Evolutionary conservation across 2,888 invertebrate species (phyloP).

Genomic region (Coronaproctus castanopsis): DNA sequence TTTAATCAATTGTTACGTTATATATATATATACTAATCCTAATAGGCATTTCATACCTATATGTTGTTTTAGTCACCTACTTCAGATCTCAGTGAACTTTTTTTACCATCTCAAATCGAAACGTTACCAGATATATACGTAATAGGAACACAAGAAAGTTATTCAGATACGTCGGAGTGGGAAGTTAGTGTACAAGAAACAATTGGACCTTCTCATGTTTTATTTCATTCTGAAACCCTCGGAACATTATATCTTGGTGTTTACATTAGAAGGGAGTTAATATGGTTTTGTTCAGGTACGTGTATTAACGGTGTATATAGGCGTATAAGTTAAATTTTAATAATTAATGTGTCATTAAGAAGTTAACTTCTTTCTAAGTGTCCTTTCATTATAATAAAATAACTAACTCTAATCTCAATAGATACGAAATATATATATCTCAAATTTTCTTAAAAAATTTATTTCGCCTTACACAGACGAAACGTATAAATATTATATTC

Average conservation of each 20-base stretch:
- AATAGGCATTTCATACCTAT: no score
- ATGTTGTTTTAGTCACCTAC: constrained; percentile 35
- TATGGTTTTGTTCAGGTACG: constrained; percentile 77
- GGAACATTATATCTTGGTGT: constrained; percentile 71
- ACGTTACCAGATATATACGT: constrained; percentile 79
- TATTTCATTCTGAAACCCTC: constrained; percentile 65
- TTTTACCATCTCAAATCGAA: constrained; percentile 63
- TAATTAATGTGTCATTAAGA: no score
- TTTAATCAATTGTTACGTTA: no score
- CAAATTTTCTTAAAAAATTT: no score
- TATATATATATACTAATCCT: no score
- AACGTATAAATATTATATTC: no score
- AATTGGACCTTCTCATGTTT: constrained; percentile 75
- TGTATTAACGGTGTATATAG: no score
- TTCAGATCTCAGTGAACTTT: constrained; percentile 62
- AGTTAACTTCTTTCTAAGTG: no score
- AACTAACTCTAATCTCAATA: no score
- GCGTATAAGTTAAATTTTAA: constrained; percentile 1
- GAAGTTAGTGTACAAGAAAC: constrained; percentile 81
- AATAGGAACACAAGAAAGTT: constrained; percentile 84
- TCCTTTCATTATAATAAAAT: no score
- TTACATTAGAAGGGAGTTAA: constrained; percentile 72
- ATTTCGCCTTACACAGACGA: no score
- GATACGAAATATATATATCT: no score
- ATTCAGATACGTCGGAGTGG: constrained; percentile 69